phyloP scores from a whole-genome alignment of 1,140 invertebrate species.

The Diuraphis noxia region DNA sequence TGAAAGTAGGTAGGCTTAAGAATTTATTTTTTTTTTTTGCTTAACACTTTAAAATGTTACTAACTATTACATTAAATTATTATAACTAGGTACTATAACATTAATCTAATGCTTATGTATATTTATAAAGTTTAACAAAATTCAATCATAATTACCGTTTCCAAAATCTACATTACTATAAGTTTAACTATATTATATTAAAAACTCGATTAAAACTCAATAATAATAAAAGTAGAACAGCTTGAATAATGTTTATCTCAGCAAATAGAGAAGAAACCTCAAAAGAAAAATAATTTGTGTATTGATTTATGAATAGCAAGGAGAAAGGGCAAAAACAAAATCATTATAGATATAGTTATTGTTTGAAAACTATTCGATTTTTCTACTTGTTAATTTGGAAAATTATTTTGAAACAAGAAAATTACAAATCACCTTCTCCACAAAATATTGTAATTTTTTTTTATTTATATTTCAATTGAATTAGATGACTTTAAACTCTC shows the following conservation, averaged over 20 bases:
- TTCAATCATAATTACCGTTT: neutral
- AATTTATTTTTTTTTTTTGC: neutral
- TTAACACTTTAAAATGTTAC: neutral
- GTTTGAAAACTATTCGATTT: neutral
- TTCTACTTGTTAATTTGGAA: neutral
- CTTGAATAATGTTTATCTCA: neutral
- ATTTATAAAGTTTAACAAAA: neutral
- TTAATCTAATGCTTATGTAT: too few species aligned
- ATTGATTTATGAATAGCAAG: neutral
- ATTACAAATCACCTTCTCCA: neutral
- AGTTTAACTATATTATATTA: too few species aligned
- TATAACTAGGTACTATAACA: neutral
- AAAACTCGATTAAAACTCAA: too few species aligned
- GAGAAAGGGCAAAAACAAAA: conserved; percentile 1
- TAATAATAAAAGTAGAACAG: neutral
- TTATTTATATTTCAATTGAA: neutral
- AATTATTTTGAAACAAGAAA: neutral
- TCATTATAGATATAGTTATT: neutral
- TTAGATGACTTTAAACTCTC: neutral
- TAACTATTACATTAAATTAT: neutral
- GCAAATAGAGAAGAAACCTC: neutral
- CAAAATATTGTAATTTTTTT: neutral
- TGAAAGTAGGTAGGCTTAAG: neutral
- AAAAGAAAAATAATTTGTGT: neutral
- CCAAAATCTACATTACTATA: neutral